These are phyloP conservation scores for Lasaia peninsularis DNA, from an alignment of 1,140 invertebrate genomes.

Conservation along the genomic window DNA sequence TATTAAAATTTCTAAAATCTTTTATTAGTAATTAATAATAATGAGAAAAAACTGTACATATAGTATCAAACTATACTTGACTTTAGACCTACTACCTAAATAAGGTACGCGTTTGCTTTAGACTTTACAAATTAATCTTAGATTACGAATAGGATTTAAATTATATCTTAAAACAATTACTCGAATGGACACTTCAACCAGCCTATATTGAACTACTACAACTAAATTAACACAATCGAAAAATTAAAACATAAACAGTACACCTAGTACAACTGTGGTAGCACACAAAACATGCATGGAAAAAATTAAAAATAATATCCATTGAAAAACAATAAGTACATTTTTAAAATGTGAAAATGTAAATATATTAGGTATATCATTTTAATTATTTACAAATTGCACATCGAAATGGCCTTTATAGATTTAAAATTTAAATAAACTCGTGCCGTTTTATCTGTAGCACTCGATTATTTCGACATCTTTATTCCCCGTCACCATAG, in stretches of 20 bases:
- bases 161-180: conserved; percentile 45
- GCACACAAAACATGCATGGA: conserved; percentile 20
- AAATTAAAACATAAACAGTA: conserved; percentile 10
- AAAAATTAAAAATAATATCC: conserved; percentile 15
- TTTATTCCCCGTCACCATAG: too few relatives aligned
- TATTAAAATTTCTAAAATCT: neutral
- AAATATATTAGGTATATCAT: conserved; percentile 29
- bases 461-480: too few relatives aligned
- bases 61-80: conserved; percentile 2
- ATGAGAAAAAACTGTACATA: conserved; percentile 1
- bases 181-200: conserved; percentile 69
- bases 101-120: conserved; percentile 8
- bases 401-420: conserved; percentile 41
- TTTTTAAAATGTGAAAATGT: conserved; percentile 28
- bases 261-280: conserved; percentile 14
- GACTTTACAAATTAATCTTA: conserved; percentile 10
- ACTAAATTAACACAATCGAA: conserved; percentile 10
- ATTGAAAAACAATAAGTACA: conserved; percentile 39
- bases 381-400: conserved; percentile 41
- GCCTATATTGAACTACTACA: conserved; percentile 30
- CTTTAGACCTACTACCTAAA: conserved; percentile 3
- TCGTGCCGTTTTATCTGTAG: too few relatives aligned
- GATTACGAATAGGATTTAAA: conserved; percentile 17
- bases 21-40: neutral
- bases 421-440: too few relatives aligned